Evolutionary conservation across 53 echinoderm and acorn worm genomes (phyloP).

Genomic region (Holothuria leucospilota): DNA sequence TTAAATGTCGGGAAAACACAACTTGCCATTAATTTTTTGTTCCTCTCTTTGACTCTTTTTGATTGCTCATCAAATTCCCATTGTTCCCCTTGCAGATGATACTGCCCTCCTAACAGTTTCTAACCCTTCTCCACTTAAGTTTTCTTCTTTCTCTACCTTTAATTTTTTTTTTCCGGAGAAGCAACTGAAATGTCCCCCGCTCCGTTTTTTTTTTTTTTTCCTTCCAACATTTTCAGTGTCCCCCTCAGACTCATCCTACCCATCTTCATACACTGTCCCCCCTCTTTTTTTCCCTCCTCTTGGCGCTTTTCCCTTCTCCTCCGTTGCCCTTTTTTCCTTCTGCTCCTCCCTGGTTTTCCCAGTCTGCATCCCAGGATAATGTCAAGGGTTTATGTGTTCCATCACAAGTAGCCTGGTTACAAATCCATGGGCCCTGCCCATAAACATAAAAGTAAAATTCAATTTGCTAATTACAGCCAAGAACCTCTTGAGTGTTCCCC

Average conservation of each 20-base stretch:
- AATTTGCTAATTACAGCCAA: no score
- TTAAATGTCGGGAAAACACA: no score
- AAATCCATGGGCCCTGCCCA: slow-evolving; percentile 85
- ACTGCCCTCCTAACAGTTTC: background rate
- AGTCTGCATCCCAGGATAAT: slow-evolving; percentile 84
- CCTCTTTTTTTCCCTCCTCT: slow-evolving; percentile 46
- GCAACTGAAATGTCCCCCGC: slow-evolving; percentile 11
- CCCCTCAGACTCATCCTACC: background rate
- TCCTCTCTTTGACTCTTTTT: background rate
- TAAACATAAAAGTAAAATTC: no score
- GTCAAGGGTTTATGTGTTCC: slow-evolving; percentile 87
- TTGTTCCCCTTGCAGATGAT: no score
- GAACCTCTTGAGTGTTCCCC: no score
- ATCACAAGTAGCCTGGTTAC: slow-evolving; percentile 75
- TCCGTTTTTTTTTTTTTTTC: no score
- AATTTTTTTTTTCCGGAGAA: background rate
- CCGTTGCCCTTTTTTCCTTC: slow-evolving; percentile 77
- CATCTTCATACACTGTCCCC: slow-evolving; percentile 7
- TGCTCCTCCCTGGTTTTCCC: slow-evolving; percentile 53
- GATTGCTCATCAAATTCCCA: background rate
- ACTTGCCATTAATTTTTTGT: background rate
- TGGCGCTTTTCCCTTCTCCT: slow-evolving; percentile 70
- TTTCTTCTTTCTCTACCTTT: background rate
- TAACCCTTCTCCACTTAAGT: no score
- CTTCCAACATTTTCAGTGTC: slow-evolving; percentile 25